These are phyloP conservation scores for Dolichomitus sp. DNA, from an alignment of 2,888 invertebrate species.

Conservation along the genomic window DNA sequence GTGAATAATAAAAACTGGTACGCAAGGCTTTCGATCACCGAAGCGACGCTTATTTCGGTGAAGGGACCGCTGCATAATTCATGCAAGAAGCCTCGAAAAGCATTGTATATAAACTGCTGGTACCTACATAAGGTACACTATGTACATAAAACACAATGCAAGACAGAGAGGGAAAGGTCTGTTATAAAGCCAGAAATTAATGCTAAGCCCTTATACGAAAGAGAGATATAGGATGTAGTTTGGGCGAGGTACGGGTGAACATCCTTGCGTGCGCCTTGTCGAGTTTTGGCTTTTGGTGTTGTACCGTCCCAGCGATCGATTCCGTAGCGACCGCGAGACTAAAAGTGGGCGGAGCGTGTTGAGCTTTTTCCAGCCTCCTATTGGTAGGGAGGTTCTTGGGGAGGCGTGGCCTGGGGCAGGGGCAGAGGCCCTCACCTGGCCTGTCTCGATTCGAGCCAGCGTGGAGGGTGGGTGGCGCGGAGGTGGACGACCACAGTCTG, in stretches of 20 bases:
- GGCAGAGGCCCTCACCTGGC: constrained; percentile 62
- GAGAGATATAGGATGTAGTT: constrained; percentile 22
- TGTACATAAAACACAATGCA: constrained; percentile 27
- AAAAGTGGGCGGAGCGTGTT: constrained; percentile 51
- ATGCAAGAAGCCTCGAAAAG: constrained; percentile 72
- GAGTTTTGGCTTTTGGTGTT: constrained; percentile 30
- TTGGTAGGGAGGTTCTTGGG: constrained; percentile 42
- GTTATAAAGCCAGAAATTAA: constrained; percentile 55
- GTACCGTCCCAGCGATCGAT: constrained; percentile 66
- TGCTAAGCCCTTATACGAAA: constrained; percentile 53
- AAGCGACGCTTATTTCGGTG: constrained; percentile 43
- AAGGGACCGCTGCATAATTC: constrained; percentile 75
- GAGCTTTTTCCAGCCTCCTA: not conserved
- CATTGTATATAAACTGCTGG: constrained; percentile 39
- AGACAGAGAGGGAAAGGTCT: not conserved
- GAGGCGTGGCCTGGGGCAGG: constrained; percentile 53
- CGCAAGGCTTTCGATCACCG: constrained; percentile 56
- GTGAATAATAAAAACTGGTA: constrained; percentile 42
- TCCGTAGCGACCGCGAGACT: constrained; percentile 34
- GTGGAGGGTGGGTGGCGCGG: constrained; percentile 71
- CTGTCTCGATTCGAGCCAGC: constrained; percentile 20
- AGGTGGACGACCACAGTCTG: constrained; percentile 81
- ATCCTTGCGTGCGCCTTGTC: constrained; percentile 19
- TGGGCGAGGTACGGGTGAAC: constrained; percentile 47
- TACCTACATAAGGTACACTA: constrained; percentile 2